Base-by-base conservation (phyloP, 1,140 invertebrate genomes). In the Euura saliciscinereae region DNA sequence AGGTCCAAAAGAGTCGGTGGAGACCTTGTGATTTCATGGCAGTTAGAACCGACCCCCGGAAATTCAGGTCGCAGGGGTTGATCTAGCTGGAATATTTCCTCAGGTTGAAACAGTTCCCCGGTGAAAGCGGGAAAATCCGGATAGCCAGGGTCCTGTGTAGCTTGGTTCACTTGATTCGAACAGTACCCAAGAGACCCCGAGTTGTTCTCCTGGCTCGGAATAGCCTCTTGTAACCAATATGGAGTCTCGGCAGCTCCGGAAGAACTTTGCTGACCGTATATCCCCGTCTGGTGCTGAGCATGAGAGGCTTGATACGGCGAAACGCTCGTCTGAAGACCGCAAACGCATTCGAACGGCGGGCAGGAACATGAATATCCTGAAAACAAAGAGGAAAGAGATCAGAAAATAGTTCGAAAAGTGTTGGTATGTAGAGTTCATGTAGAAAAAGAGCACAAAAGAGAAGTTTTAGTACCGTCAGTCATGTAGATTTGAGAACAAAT, bases 1-100 rank as follows among this genome's bases (percentile, higher is more conserved):
- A 94, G 85, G 75, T 94, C 93, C 0, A 93, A 88, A 13, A 95
- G 87, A 0, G 92, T 93, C 0, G 92, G 90, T 0, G 93, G 92
- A 0, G 93, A 93, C 51, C 89, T 78, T 45, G 89, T 88, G 4
- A 89, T 77, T 0, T 90, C 89, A 44, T 84, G 83, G 4, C 87
- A 84, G 66, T 83, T 83, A 44, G 77, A 71, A 6, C 76, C 70
- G 51, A n/a, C 51, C 2, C 78, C 46, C 0, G 81, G 71, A 71
- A 90, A 92, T 72, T 93, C 91, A 0, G 90, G 85, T 75, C 91
- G 87, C n/a, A 94, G 87, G 0, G 93, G 92, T 79, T 94, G 93
- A 74, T 94, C 93, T 51, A 94, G 79, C 80, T 94, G 93, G 79
- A 94, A 94, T 67, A 94, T 93, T 83, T 94, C 92, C 79, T 94